Percentiles rank a stretch among this genome's conserved stretches.
Conservation (phyloP, 2,888 invertebrate genomes). For the Oxystoma pomonae region DNA sequence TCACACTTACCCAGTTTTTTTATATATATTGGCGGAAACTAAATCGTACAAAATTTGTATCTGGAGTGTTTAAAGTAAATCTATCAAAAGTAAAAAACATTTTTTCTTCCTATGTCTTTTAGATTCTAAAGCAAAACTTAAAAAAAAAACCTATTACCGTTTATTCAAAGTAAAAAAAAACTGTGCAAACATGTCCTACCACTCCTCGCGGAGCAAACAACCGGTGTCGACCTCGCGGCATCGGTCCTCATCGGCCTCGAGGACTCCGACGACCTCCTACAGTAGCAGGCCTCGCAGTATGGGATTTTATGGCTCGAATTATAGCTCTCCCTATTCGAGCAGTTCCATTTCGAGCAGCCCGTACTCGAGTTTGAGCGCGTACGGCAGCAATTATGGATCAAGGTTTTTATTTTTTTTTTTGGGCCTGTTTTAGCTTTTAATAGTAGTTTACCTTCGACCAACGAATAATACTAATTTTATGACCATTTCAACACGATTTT, state of each 20-base stretch:
- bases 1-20: too few relatives aligned
- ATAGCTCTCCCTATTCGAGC: conserved; percentile 35
- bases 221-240: conserved; percentile 37
- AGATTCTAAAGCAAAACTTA: too few relatives aligned
- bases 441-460: too few relatives aligned
- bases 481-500: too few relatives aligned
- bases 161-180: neutral
- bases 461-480: too few relatives aligned
- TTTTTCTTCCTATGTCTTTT: too few relatives aligned
- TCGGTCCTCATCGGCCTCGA: conserved; percentile 41
- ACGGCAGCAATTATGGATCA: conserved; percentile 20
- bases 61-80: too few relatives aligned
- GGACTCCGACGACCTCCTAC: conserved; percentile 32
- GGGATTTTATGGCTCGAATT: conserved; percentile 37
- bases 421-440: too few relatives aligned
- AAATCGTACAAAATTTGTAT: too few relatives aligned
- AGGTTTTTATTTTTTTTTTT: conserved; percentile 14
- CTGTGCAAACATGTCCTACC: conserved; percentile 20
- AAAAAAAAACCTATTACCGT: too few relatives aligned
- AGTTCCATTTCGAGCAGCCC: neutral
- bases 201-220: conserved; percentile 37
- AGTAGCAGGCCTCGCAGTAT: conserved; percentile 39
- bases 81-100: too few relatives aligned
- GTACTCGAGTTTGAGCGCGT: conserved; percentile 17
- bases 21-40: too few relatives aligned